Percentiles rank a stretch among this genome's conserved stretches.
phyloP scores from a whole-genome alignment of 2,113 vertebrate genomes.

The Megalops atlanticus region DNA sequence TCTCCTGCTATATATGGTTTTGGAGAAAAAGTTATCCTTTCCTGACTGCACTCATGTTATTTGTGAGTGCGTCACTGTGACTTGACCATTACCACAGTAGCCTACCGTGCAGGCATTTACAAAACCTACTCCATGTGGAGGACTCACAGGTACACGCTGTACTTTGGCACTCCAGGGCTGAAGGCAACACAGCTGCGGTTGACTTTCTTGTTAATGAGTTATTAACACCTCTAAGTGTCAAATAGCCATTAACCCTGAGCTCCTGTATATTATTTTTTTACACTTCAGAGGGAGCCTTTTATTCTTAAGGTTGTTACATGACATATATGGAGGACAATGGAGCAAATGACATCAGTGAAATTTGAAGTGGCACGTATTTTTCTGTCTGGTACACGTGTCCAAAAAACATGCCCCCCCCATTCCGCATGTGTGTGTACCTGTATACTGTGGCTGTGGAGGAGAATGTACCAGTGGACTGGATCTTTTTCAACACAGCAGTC shows the following conservation, averaged over 20 bases:
- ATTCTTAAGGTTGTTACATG: too few species aligned
- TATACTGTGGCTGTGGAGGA: too few species aligned
- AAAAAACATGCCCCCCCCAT: too few species aligned
- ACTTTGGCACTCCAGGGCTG: neutral
- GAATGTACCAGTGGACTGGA: too few species aligned
- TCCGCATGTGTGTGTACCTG: too few species aligned
- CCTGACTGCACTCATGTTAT: neutral
- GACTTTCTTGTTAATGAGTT: neutral
- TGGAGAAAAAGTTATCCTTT: neutral
- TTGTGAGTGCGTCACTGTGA: neutral
- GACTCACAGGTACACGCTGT: neutral
- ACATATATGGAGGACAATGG: too few species aligned
- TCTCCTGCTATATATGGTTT: too few species aligned
- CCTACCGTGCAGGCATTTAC: neutral
- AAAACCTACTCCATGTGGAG: neutral
- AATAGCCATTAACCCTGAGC: neutral
- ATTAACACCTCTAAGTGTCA: neutral
- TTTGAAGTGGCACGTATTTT: neutral
- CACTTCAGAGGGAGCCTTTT: too few species aligned
- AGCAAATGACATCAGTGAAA: too few species aligned
- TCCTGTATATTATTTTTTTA: too few species aligned
- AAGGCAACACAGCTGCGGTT: neutral
- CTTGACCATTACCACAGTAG: neutral
- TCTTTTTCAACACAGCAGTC: too few species aligned
- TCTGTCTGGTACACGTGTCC: neutral